Evolutionary conservation across 2,113 vertebrate genomes (phyloP).

Genomic region (Melanocharis versteri): DNA sequence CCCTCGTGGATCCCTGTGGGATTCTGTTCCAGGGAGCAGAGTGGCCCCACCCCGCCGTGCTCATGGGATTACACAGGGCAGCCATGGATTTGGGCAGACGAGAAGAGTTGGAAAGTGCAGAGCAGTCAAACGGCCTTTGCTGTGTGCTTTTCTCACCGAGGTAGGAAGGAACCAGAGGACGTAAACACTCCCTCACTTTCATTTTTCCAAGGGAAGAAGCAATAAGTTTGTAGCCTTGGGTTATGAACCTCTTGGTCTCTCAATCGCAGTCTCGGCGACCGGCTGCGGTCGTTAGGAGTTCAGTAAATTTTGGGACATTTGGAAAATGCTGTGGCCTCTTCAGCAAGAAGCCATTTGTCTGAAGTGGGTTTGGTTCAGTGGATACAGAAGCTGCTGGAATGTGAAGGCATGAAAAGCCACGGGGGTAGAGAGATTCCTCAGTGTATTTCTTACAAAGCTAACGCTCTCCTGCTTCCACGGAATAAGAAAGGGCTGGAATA

Average conservation of each 20-base stretch:
- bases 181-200: not conserved
- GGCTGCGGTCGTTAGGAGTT: not conserved
- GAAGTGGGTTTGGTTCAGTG: not conserved
- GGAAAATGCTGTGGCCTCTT: not conserved
- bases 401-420: not conserved
- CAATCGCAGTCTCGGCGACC: not conserved
- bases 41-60: not conserved
- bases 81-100: not conserved
- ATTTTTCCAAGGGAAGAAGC: constrained; percentile 38
- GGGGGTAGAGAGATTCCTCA: not conserved
- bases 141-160: not conserved
- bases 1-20: not conserved
- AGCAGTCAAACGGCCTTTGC: not conserved
- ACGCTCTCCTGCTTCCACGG: not conserved
- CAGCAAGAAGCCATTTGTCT: not conserved
- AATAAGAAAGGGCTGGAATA: not conserved
- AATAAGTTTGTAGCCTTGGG: constrained; percentile 30
- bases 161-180: not conserved
- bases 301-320: not conserved
- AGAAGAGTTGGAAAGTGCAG: not conserved
- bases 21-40: not conserved
- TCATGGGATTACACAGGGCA: not conserved
- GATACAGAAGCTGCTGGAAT: not conserved
- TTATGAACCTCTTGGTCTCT: not conserved
- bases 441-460: not conserved